phyloP scores from a whole-genome alignment of 2,797 vertebrate genomes.

The Ceryle rudis region DNA sequence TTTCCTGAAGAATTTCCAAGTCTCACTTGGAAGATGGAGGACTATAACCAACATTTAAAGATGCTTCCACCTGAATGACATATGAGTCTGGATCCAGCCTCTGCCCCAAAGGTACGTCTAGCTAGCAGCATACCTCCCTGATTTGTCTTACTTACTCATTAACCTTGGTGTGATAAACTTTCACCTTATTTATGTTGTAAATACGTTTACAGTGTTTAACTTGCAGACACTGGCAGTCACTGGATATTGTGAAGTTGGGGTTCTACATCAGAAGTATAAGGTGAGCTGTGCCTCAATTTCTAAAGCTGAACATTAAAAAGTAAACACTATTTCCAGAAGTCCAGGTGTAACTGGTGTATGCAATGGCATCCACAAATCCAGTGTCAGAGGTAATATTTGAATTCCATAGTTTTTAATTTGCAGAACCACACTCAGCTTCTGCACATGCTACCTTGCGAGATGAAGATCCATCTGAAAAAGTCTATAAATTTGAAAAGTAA shows the following conservation, averaged over 20 bases:
- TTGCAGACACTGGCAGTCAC: neutral
- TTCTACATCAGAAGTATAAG: neutral
- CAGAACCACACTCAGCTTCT: neutral
- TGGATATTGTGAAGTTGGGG: neutral
- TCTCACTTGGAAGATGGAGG: fast-evolving
- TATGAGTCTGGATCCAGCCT: neutral
- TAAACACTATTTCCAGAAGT: neutral
- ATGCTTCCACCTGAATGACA: neutral
- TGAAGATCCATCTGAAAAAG: constrained; percentile 41
- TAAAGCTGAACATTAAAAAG: neutral
- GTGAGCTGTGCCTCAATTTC: neutral
- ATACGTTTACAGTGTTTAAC: neutral
- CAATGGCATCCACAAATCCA: neutral
- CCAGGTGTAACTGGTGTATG: neutral
- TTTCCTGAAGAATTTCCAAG: neutral
- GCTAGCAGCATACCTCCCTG: neutral
- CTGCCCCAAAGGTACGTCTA: neutral
- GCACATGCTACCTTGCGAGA: constrained; percentile 25
- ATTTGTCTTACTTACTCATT: neutral
- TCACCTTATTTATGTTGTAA: neutral
- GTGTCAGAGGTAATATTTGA: neutral
- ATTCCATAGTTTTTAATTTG: neutral
- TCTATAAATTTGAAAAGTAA: constrained; percentile 64
- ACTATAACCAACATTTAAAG: neutral
- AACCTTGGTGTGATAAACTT: neutral